Percentiles rank a stretch among this genome's conserved stretches.
Conservation (phyloP, 2,113 vertebrate species). For the Bothrops jararaca region DNA sequence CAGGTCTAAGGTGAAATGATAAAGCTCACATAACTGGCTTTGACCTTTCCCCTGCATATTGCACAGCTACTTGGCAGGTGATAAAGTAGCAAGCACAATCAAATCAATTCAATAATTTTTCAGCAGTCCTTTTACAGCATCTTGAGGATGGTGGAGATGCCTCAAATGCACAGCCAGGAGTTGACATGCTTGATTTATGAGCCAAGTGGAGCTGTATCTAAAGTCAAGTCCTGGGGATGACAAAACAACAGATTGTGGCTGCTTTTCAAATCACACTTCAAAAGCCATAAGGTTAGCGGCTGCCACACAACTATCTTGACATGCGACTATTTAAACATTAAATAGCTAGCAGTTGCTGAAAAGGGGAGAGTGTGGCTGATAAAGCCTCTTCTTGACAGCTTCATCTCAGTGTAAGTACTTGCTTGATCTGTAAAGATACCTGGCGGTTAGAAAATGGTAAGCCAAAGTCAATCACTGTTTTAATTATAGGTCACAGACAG, state of each 20-base stretch:
- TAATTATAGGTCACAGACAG: accelerated
- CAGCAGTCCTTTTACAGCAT: background rate
- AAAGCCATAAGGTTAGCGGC: slow-evolving; percentile 28
- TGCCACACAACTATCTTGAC: slow-evolving; percentile 29
- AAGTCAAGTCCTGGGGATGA: slow-evolving; percentile 28
- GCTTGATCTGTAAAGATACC: background rate
- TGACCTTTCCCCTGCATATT: background rate
- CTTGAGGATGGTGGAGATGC: slow-evolving; percentile 19
- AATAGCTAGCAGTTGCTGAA: slow-evolving; percentile 16
- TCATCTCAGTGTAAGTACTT: background rate
- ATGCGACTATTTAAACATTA: slow-evolving; percentile 34
- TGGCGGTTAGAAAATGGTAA: background rate
- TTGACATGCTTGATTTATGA: slow-evolving; percentile 31
- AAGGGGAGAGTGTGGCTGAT: slow-evolving; percentile 2
- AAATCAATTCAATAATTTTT: background rate
- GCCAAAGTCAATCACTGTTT: background rate
- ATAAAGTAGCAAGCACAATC: slow-evolving; percentile 15
- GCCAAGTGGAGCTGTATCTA: slow-evolving; percentile 28
- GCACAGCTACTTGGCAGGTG: background rate
- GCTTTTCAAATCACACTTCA: slow-evolving; percentile 34
- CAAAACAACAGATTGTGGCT: slow-evolving; percentile 30
- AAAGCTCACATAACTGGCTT: background rate
- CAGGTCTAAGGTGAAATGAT: background rate
- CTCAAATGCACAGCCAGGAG: slow-evolving; percentile 11
- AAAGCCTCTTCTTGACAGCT: background rate